phyloP scores from a whole-genome alignment of 2,888 invertebrate genomes.

The Leucophenga maculata region DNA sequence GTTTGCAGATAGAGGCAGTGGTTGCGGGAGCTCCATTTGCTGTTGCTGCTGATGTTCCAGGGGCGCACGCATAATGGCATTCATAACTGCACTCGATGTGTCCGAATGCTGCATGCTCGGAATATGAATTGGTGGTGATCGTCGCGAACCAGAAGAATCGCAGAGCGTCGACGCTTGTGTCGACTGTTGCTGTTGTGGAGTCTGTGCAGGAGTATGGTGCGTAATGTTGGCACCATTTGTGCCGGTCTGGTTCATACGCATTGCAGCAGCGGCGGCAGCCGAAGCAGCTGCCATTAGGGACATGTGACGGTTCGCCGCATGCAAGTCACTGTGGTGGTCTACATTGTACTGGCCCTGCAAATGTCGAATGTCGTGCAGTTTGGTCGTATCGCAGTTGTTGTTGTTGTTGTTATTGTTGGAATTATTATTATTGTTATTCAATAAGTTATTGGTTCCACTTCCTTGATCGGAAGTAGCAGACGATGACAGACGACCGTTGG shows the following conservation, averaged over 20 bases:
- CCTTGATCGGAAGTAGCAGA: slow-evolving; percentile 84
- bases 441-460: slow-evolving; percentile 73
- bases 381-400: slow-evolving; percentile 65
- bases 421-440: slow-evolving; percentile 77
- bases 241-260: slow-evolving; percentile 75
- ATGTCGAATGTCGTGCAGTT: slow-evolving; percentile 67
- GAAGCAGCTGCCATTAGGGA: slow-evolving; percentile 79
- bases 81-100: slow-evolving; percentile 72
- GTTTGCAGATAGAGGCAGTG: neutral
- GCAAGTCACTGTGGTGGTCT: slow-evolving; percentile 74
- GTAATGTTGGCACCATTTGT: neutral
- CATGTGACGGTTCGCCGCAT: slow-evolving; percentile 75
- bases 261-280: slow-evolving; percentile 74
- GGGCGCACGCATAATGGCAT: slow-evolving; percentile 74
- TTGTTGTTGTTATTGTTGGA: slow-evolving; percentile 74
- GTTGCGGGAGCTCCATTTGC: slow-evolving; percentile 24
- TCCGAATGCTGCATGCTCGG: slow-evolving; percentile 45
- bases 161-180: slow-evolving; percentile 34
- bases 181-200: slow-evolving; percentile 44
- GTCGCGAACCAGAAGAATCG: slow-evolving; percentile 58
- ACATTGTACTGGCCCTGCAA: slow-evolving; percentile 77
- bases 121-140: slow-evolving; percentile 50
- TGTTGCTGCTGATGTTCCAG: slow-evolving; percentile 50
- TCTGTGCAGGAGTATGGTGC: slow-evolving; percentile 31
- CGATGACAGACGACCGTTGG: slow-evolving; percentile 85